Percentiles rank a stretch among this genome's conserved stretches.
Conservation (phyloP, 2,888 invertebrate species). For the Prosopocoilus inquinatus region DNA sequence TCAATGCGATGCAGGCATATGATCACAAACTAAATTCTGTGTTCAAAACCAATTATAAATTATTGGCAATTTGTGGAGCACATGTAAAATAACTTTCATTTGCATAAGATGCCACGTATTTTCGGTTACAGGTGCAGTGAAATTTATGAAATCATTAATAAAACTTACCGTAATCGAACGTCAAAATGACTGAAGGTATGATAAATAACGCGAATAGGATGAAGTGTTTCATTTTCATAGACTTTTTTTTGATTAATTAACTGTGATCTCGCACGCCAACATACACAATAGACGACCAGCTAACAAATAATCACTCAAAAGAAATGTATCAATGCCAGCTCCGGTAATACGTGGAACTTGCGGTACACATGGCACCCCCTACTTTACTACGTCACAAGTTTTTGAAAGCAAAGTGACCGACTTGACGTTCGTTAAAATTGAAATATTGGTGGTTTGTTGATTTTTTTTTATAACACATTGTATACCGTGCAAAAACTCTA, state of each 20-base stretch:
- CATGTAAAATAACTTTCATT: no score
- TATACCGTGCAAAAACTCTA: no score
- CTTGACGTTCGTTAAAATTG: not conserved
- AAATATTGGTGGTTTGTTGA: not conserved
- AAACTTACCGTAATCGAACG: slow-evolving; percentile 70
- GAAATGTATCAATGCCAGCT: slow-evolving; percentile 8
- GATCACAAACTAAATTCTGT: not conserved
- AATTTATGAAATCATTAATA: slow-evolving; percentile 32
- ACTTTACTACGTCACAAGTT: slow-evolving; percentile 15
- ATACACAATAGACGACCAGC: slow-evolving; percentile 9
- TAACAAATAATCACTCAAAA: slow-evolving; percentile 5
- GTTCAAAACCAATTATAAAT: not conserved
- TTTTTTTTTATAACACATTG: no score
- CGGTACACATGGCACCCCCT: slow-evolving; percentile 45
- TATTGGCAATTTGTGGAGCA: not conserved
- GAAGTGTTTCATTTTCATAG: slow-evolving; percentile 63
- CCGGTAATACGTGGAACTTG: slow-evolving; percentile 46
- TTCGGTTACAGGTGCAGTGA: slow-evolving; percentile 17
- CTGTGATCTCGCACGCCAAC: slow-evolving; percentile 2
- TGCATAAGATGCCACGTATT: slow-evolving; percentile 52
- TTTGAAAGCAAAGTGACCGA: slow-evolving; percentile 5
- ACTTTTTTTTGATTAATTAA: not conserved
- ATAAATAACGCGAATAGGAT: slow-evolving; percentile 65
- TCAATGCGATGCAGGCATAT: not conserved
- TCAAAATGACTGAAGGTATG: slow-evolving; percentile 69